Base-by-base conservation (phyloP, 2,888 invertebrate species). In the Dermolepida albohirtum region DNA sequence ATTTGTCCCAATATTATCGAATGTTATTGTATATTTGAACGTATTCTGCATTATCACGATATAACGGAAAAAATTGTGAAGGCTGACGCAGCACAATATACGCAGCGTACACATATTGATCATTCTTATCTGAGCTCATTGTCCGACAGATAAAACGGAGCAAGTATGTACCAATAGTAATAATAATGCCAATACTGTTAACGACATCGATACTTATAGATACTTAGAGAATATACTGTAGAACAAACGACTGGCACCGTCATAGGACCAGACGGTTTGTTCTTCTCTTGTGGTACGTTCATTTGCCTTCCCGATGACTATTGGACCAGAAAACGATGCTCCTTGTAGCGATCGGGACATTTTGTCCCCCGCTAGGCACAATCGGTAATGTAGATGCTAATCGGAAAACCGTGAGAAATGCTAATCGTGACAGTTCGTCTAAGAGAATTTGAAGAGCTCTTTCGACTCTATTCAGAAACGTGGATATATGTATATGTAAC, bases 321-420 rank as follows among this genome's bases (percentile, higher is more conserved):
- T 51, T 72, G 72, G 74, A 74, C 74, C 74, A 73, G 73, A 74
- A 74, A 75, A 68, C 70, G 71, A 65, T 69, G 67, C 72, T 71
- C 70, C 34, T 34, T 10, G 34, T 34, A 67, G 67, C 68, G 64
- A 69, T 52, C 49, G 22, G 55, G 55, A 34, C 34, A 17, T 64
- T 71, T 71, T 70, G 67, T 71, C 68, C 69, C 34, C 68, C 64
- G 65, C 72, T 75, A 75, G 75, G 76, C 77, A 78, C 76, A 77
- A 80, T 79, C 79, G 72, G 77, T 78, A 78, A 78, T 79, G 79
- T 78, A 79, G 80, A 80, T 80, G 78, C 76, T 80, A 80, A 80
- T 80, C 80, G 76, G 66, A 65, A 34, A 72, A 78, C 78, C 78
- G 79, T 79, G 78, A 79, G 78, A 79, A 78, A 76, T 74, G 72